Evolutionary conservation across 2,888 invertebrate genomes (phyloP).

Genomic region (Crematogaster levior): DNA sequence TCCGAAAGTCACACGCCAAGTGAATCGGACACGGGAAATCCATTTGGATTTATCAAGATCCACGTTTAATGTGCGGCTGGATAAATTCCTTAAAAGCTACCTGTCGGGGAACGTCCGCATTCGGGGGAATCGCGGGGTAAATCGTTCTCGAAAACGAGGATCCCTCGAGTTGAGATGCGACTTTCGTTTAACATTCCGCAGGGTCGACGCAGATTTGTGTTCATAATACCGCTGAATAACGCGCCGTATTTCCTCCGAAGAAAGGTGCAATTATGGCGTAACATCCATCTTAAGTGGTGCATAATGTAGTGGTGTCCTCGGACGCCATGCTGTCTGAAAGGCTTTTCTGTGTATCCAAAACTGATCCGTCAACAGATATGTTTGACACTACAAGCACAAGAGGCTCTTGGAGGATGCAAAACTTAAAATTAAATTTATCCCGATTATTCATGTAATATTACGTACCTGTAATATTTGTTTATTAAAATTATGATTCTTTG

Average conservation of each 20-base stretch:
- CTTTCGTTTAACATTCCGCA: slow-evolving; percentile 46
- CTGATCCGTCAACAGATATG: not conserved
- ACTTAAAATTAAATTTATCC: not conserved
- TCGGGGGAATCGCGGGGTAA: slow-evolving; percentile 24
- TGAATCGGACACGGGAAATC: slow-evolving; percentile 73
- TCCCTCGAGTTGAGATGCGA: slow-evolving; percentile 39
- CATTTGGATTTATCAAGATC: slow-evolving; percentile 78
- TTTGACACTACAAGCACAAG: not conserved
- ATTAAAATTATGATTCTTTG: not conserved
- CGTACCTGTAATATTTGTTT: slow-evolving; percentile 13
- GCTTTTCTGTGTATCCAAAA: not conserved
- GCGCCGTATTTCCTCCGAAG: slow-evolving; percentile 36
- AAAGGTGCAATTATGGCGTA: slow-evolving; percentile 40
- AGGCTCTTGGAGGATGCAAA: not conserved
- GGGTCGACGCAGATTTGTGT: slow-evolving; percentile 46
- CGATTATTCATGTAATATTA: not conserved
- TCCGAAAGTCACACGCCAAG: slow-evolving; percentile 71
- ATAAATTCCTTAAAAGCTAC: slow-evolving; percentile 76
- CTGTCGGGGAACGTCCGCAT: slow-evolving; percentile 46
- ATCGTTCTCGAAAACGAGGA: slow-evolving; percentile 39
- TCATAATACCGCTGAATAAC: slow-evolving; percentile 45
- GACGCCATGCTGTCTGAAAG: slow-evolving; percentile 6
- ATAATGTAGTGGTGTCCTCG: slow-evolving; percentile 18
- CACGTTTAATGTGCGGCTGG: slow-evolving; percentile 73
- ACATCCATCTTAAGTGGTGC: slow-evolving; percentile 32